Evolutionary conservation across 2,113 vertebrate species (phyloP), one percentile per base, ranked within the genome.

Genomic region (Brachypodius melanocephalos): DNA sequence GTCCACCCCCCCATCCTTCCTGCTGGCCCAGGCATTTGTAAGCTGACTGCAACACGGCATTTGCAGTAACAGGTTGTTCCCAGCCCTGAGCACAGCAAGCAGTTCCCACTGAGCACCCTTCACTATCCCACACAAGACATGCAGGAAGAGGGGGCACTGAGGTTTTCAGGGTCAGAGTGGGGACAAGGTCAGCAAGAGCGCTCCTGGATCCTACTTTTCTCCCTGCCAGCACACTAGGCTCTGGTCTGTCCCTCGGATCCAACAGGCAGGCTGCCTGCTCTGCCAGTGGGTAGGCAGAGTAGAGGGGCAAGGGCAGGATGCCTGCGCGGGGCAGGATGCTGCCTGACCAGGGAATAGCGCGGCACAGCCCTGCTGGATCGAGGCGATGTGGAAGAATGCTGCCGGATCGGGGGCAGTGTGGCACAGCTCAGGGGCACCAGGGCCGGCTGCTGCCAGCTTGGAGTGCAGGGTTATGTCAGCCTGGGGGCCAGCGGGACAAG

Each of bases 31-130:
- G 52, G 42, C 57, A 62, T 81, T 80, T 34, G 52, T 21, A 67
- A 88, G 40, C 76, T 29, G 68, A 14, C 83, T 65, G 40, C 80
- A 77, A 36, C 76, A 49, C 42, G 46, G 58, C 86, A 43, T 85
- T 94, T 82, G 78, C 43, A 90, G 45, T 58, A 95, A 93, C 87
- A 90, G 83, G 84, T 95, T 90, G 62, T 87, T 31, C 75, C 68
- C 22, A 11, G 66, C 54, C 31, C 80, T 5, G 19, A 57, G 62
- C 11, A 3, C 49, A 51, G 59, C 71, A 49, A 92, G 67, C 63
- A 83, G 48, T 28, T 51, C 68, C n/a, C 46, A 14, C 18, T 15
- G 12, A 77, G 63, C 46, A 89, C 67, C 45, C 51, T 59, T 76
- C 42, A 67, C 52, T 57, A 72, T 69, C 75, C 24, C 63, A 61